Base-by-base conservation (phyloP, 2,113 vertebrate genomes). In the Nothocercus nigrocapillus region DNA sequence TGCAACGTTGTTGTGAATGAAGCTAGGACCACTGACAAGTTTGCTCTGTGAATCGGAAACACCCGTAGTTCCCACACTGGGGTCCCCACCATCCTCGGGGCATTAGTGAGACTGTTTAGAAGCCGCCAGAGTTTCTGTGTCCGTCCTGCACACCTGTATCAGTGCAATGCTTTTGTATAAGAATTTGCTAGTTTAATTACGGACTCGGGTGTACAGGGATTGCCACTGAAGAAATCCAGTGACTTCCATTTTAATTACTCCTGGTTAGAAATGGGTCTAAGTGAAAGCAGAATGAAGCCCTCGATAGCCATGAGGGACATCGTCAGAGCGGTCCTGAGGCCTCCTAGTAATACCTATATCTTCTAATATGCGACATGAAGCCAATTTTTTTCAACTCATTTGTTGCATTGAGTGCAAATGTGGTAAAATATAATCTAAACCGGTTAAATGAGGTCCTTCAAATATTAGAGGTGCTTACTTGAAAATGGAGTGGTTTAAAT, bases 201-300 rank as follows among this genome's bases (percentile, higher is more conserved):
- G 78, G 58, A 20, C 42, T 75, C n/a, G 8, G n/a, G 82, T 88
- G 86, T 84, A 7, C 34, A 69, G 82, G 82, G 80, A 76, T 86
- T 86, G 58, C 82, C 10, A 14, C 49, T 32, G 66, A 70, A 85
- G 70, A 83, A 42, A 85, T 75, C 72, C 27, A 62, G 53, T 94
- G 85, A 27, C 73, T 90, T 86, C 80, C 44, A 44, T 88, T 93
- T 94, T 94, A 90, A 86, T 95, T 86, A 56, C 66, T 92, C 64
- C 53, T 90, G 38, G 59, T 90, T 42, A 92, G 80, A 73, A 45
- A 82, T 75, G 58, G 74, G 66, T 94, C 74, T 74, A 90, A 86
- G 30, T 54, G 69, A 66, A 85, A 70, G 74, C 47, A 93, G 77
- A 75, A 72, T 85, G 34, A 49, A 93, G 69, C 30, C 94, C 80